phyloP scores from a whole-genome alignment of 2,888 invertebrate genomes.

The Oxyteleia sp. region DNA sequence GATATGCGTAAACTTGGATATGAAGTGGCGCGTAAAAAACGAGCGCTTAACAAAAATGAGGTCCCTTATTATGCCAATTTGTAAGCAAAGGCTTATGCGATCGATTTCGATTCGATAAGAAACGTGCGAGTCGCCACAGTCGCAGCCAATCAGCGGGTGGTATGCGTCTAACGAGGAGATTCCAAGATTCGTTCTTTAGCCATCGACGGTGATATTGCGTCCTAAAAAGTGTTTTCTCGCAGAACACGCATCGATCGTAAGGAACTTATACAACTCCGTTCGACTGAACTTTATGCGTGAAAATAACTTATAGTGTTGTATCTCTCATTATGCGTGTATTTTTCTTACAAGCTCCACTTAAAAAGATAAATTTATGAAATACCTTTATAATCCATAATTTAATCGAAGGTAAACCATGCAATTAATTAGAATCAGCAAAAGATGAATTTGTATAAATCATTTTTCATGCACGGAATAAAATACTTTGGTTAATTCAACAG shows the following conservation, averaged over 20 bases:
- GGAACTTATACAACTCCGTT: conserved; percentile 30
- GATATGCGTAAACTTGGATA: conserved; percentile 46
- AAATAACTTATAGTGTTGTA: conserved; percentile 33
- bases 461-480: too few species aligned
- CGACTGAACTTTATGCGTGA: conserved; percentile 27
- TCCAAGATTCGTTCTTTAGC: conserved; percentile 79
- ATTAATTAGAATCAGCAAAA: too few species aligned
- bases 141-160: conserved; percentile 81
- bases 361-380: too few species aligned
- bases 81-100: conserved; percentile 65
- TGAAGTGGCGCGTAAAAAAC: conserved; percentile 17
- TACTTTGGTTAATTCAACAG: too few species aligned
- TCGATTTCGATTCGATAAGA: conserved; percentile 63
- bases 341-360: too few species aligned
- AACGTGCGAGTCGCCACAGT: conserved; percentile 70
- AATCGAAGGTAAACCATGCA: too few species aligned
- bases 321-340: background rate
- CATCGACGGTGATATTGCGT: conserved; percentile 76
- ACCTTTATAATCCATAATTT: too few species aligned
- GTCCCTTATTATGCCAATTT: conserved; percentile 63
- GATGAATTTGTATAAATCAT: too few species aligned
- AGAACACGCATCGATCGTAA: conserved; percentile 32
- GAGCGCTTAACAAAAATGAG: conserved; percentile 35
- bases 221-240: conserved; percentile 58
- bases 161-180: conserved; percentile 82